Conservation (phyloP, 2,888 invertebrate species). For the Margaritifera margaritifera region DNA sequence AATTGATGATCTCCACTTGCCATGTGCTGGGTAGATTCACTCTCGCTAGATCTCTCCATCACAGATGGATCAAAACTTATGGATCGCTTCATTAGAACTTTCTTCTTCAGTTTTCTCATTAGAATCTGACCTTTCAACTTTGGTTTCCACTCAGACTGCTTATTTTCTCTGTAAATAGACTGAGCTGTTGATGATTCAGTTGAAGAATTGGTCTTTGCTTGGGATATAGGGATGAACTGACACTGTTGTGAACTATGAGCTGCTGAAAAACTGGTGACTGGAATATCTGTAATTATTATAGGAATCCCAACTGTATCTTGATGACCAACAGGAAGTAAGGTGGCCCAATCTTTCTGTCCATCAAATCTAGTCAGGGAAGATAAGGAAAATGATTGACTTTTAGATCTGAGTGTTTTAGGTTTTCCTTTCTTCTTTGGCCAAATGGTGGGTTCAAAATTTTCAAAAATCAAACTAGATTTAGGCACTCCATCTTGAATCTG, state of each 20-base stretch:
- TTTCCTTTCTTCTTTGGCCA: conserved; percentile 3
- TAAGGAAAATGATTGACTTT: too few species aligned
- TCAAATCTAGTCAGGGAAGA: too few species aligned
- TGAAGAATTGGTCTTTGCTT: neutral
- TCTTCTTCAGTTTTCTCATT: conserved; percentile 63
- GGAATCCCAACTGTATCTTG: too few species aligned
- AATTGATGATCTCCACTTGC: neutral
- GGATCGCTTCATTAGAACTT: conserved; percentile 69
- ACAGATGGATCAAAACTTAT: conserved; percentile 59
- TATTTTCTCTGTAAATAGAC: conserved; percentile 3
- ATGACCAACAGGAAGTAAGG: too few species aligned
- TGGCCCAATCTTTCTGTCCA: too few species aligned
- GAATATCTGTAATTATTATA: too few species aligned
- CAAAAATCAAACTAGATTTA: conserved; percentile 6
- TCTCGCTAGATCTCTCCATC: conserved; percentile 2
- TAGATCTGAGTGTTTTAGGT: too few species aligned
- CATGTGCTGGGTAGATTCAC: neutral
- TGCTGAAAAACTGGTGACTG: conserved; percentile 3
- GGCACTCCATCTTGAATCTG: neutral
- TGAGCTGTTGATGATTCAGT: neutral
- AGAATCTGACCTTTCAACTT: conserved; percentile 46
- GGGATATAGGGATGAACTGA: neutral
- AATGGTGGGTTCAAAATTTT: conserved; percentile 13
- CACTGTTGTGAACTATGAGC: neutral
- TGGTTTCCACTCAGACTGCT: conserved; percentile 33